Conservation (phyloP, 2,797 vertebrate species). For the Rhinoraja longicauda region DNA sequence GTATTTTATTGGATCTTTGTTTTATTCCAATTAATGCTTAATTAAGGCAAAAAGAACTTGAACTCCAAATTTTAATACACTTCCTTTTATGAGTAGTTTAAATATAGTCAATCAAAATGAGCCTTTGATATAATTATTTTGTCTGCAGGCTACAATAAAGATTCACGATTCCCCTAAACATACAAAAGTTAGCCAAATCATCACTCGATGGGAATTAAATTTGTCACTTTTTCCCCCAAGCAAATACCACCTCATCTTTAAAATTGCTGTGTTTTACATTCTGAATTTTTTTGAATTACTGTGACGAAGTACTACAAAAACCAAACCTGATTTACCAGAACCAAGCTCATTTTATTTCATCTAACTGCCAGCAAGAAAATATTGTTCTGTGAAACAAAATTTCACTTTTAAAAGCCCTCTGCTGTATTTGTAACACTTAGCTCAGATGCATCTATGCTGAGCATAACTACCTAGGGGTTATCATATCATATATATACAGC, state of each 20-base stretch:
- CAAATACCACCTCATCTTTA: neutral
- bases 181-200: neutral
- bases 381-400: neutral
- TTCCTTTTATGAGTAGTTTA: neutral
- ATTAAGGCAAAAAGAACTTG: neutral
- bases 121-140: neutral
- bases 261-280: neutral
- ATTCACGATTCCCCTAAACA: neutral
- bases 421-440: neutral
- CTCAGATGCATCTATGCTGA: neutral
- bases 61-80: neutral
- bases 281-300: neutral
- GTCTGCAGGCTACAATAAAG: neutral
- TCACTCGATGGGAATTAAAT: neutral
- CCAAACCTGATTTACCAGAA: neutral
- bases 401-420: neutral
- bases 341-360: neutral
- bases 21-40: no score
- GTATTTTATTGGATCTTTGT: neutral
- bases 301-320: neutral
- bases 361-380: neutral
- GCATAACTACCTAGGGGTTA: neutral
- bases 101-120: neutral
- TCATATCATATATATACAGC: no score
- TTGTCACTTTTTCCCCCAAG: neutral